These are phyloP conservation scores for Eupithecia subumbrata DNA, from an alignment of 2,888 invertebrate genomes.

Conservation along the genomic window DNA sequence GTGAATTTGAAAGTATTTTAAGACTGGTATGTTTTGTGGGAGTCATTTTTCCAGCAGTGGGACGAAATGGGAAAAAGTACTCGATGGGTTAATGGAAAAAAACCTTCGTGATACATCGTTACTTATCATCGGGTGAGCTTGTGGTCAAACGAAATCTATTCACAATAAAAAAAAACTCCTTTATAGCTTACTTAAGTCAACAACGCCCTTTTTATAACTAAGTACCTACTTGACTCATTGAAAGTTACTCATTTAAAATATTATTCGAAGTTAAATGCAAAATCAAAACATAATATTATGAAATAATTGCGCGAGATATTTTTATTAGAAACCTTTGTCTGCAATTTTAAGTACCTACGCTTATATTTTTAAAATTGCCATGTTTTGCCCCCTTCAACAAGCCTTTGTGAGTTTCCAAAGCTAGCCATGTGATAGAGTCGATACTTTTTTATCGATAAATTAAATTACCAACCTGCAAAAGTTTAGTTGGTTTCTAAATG, in stretches of 20 bases:
- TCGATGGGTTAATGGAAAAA: too few species aligned
- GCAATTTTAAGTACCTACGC: slow-evolving; percentile 21
- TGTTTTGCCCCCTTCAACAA: slow-evolving; percentile 41
- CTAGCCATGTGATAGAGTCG: slow-evolving; percentile 28
- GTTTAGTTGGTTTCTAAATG: neutral
- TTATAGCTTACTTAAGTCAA: neutral
- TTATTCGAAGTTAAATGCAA: neutral
- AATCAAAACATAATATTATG: neutral
- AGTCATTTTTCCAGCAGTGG: too few species aligned
- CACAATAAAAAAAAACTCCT: neutral
- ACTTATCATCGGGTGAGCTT: too few species aligned
- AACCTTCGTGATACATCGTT: too few species aligned
- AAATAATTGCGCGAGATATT: slow-evolving; percentile 13
- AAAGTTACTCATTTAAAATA: neutral
- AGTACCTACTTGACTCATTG: neutral
- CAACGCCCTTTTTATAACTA: neutral
- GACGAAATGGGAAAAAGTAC: too few species aligned
- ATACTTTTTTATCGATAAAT: slow-evolving; percentile 27
- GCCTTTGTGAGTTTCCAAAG: slow-evolving; percentile 37
- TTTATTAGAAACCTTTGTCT: slow-evolving; percentile 33
- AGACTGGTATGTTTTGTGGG: too few species aligned
- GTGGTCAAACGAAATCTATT: too few species aligned
- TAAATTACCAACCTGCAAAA: neutral
- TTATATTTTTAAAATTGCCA: slow-evolving; percentile 42
- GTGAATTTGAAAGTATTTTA: too few species aligned